Evolutionary conservation across 2,113 vertebrate species (phyloP), one percentile per base, ranked within the genome.

Genomic region (Bagarius yarrelli): DNA sequence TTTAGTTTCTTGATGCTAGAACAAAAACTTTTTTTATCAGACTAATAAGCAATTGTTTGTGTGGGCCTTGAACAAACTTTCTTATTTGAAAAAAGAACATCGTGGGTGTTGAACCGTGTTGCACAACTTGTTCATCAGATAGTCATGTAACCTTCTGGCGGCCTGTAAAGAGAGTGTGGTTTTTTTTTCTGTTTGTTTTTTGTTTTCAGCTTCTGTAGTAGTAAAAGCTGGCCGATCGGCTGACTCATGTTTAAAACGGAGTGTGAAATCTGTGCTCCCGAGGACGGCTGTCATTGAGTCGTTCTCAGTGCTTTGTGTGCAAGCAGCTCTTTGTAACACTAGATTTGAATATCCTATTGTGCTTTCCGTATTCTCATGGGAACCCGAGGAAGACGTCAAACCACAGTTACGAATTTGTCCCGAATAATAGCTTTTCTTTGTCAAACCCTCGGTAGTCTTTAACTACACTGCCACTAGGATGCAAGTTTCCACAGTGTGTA

Each of bases 341-440:
- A 86, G 88, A 87, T 89, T 88, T 88, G 74, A 74, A 66, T 79
- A 70, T 70, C 25, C 89, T 71, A 85, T 91, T 91, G 89, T 92
- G 71, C 63, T 61, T 70, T 55, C 74, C 47, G 79, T 72, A 59
- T 89, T 89, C 87, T 89, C 80, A 47, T 86, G 86, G 88, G 89
- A 89, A 88, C 86, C 87, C 80, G 79, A 88, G 89, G 82, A 90
- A 89, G 85, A 87, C 83, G 87, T 87, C 87, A 88, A 87, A 88
- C 87, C 87, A 78, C 87, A 86, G 83, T 83, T 86, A 83, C 83
- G 74, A 76, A 83, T 85, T 84, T 83, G 50, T 69, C 71, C 78
- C 61, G 79, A 64, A 82, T 73, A 67, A 44, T 77, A 19, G 30
- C 59, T 5, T 25, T 59, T 52, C 36, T 61, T 76, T 67, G 19